Evolutionary conservation across 2,113 vertebrate genomes (phyloP), one percentile per base, ranked within the genome.

Genomic region (Lasiurus borealis): DNA sequence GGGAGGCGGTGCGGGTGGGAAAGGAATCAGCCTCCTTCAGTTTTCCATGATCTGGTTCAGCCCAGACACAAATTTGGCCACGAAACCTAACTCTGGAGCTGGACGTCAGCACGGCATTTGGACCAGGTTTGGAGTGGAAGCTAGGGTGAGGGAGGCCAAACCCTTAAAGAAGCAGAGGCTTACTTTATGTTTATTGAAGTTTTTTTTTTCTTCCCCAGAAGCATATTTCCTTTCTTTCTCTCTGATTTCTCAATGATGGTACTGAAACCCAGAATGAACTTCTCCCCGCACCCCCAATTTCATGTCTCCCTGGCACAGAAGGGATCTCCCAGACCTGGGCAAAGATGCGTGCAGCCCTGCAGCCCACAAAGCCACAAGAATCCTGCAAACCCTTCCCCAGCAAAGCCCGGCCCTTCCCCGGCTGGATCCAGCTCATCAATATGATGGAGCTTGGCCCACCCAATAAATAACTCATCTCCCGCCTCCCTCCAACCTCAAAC

Each of bases 11-110:
- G 71, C 2, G 40, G 93, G 93, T 93, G 81, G 91, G 95, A 96
- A 98, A 97, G 97, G 91, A 97, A 97, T 97, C 97, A 97, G 97
- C 97, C 97, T 96, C 88, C 86, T 97, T 97, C 96, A 96, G 97
- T 98, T 98, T 98, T 98, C 97, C 97, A 98, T 8, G 31, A 97
- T 96, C 85, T 90, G 97, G 97, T 98, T 98, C 86, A 97, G 97
- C 96, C 93, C 96, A 97, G 97, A 96, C 97, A 97, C 91, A 93
- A 96, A 96, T 97, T 90, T 97, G 97, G 97, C 97, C 96, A 92
- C 86, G 69, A 91, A 96, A 69, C 96, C 87, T 81, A 34, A 0
- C 90, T 96, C 90, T 94, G 4, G 96, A 11, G 64, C 95, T 97
- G 15, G 2, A 97, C 91, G 96, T 95, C 96, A 95, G 92, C 96